These are phyloP conservation scores for Dunckerocampus dactyliophorus DNA, from an alignment of 2,113 vertebrate genomes.

Conservation along the genomic window DNA sequence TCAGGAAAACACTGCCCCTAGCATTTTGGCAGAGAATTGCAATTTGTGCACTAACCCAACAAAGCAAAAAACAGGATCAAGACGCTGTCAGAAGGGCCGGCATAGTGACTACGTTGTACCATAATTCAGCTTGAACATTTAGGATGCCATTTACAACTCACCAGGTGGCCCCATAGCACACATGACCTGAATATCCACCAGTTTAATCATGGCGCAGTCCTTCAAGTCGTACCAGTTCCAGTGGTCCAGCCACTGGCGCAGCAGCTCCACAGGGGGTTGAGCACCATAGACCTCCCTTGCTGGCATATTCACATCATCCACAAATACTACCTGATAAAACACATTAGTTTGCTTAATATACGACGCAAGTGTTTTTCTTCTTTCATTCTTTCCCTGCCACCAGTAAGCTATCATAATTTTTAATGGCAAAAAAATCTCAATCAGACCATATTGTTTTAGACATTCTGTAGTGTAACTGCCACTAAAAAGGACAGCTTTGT, in stretches of 20 bases:
- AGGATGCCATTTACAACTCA: conserved; percentile 44
- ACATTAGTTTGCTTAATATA: not conserved
- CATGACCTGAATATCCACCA: conserved; percentile 83
- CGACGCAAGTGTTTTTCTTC: not conserved
- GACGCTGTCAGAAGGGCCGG: no score
- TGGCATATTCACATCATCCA: conserved; percentile 94
- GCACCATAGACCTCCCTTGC: conserved; percentile 87
- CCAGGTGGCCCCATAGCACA: conserved; percentile 92
- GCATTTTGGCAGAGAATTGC: no score
- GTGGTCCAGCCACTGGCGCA: conserved; percentile 90
- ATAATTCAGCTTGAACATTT: no score
- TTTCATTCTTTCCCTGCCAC: not conserved
- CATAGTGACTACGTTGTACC: no score
- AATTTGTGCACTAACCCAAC: no score
- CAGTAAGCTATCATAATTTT: no score
- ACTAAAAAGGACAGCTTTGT: not conserved
- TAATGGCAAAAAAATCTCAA: no score
- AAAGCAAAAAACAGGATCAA: no score
- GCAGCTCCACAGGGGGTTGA: conserved; percentile 87
- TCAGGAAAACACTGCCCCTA: no score
- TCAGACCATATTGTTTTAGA: no score
- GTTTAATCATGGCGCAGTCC: conserved; percentile 82
- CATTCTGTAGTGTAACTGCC: no score
- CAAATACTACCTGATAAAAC: conserved; percentile 81
- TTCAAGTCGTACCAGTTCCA: conserved; percentile 92